phyloP scores from a whole-genome alignment of 2,797 vertebrate species.

The Diplodus sargus region DNA sequence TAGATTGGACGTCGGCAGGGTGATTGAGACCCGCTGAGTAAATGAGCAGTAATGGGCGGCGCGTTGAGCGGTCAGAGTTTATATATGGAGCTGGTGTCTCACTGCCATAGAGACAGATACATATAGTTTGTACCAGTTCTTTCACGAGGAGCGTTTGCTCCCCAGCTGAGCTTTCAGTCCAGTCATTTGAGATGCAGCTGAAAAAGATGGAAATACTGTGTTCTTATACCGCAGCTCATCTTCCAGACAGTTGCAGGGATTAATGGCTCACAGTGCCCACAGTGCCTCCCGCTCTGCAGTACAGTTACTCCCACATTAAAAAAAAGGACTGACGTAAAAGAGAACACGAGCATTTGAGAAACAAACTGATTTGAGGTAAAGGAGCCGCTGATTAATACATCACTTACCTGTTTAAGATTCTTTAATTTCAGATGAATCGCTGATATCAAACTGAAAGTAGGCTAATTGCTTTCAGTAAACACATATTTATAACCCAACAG shows the following conservation, averaged over 20 bases:
- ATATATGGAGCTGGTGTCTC: slow-evolving; percentile 22
- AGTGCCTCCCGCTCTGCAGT: slow-evolving; percentile 64
- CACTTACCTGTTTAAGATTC: too few species aligned
- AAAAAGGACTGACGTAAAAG: too few species aligned
- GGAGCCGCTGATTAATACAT: too few species aligned
- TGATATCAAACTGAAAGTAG: too few species aligned
- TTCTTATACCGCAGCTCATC: slow-evolving; percentile 58
- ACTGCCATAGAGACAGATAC: slow-evolving; percentile 37
- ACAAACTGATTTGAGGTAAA: too few species aligned
- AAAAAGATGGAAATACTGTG: slow-evolving; percentile 46
- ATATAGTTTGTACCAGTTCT: slow-evolving; percentile 25
- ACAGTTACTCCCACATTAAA: too few species aligned
- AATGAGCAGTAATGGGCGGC: slow-evolving; percentile 54
- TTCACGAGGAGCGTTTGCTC: slow-evolving; percentile 46
- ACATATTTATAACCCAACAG: too few species aligned
- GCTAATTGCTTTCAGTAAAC: too few species aligned
- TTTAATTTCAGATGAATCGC: too few species aligned
- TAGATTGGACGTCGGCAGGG: slow-evolving; percentile 48
- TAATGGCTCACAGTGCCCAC: slow-evolving; percentile 67
- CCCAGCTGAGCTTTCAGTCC: slow-evolving; percentile 51
- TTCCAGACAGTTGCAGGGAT: slow-evolving; percentile 66
- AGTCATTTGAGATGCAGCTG: slow-evolving; percentile 49
- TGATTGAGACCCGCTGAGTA: slow-evolving; percentile 54
- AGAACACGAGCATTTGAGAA: too few species aligned
- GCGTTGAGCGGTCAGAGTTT: slow-evolving; percentile 21